These are phyloP conservation scores for Cryptophagus acutangulus DNA, from an alignment of 2,888 invertebrate genomes.

Conservation along the genomic window DNA sequence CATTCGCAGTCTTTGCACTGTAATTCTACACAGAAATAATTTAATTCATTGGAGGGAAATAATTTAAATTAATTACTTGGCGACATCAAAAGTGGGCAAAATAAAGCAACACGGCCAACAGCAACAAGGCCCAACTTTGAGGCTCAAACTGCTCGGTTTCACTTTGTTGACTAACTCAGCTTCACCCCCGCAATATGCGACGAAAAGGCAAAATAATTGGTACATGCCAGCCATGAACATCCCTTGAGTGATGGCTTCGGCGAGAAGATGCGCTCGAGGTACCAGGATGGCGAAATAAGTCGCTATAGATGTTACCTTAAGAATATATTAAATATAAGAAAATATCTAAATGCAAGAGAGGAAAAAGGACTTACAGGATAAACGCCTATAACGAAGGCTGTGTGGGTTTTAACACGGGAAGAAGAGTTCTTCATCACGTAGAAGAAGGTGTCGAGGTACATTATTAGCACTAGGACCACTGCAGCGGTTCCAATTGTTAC, in stretches of 20 bases:
- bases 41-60: background rate
- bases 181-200: conserved; percentile 61
- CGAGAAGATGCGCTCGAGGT: conserved; percentile 61
- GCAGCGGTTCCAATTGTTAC: conserved; percentile 52
- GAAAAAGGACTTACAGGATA: conserved; percentile 56
- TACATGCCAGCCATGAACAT: conserved; percentile 66
- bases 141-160: conserved; percentile 55
- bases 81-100: conserved; percentile 55
- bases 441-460: conserved; percentile 54
- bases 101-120: conserved; percentile 65
- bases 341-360: conserved; percentile 6
- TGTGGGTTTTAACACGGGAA: conserved; percentile 51
- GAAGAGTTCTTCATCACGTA: conserved; percentile 54
- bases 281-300: conserved; percentile 56
- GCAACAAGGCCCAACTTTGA: conserved; percentile 65
- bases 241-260: conserved; percentile 65
- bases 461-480: conserved; percentile 49
- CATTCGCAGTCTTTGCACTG: conserved; percentile 52
- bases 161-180: conserved; percentile 56
- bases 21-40: conserved; percentile 49
- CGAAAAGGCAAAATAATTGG: conserved; percentile 62
- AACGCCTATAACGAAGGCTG: conserved; percentile 56
- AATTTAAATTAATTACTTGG: conserved; percentile 47
- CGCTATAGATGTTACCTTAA: conserved; percentile 57
- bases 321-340: conserved; percentile 14